These are phyloP conservation scores for Heliconius hermathena DNA, from an alignment of 1,140 invertebrate species.

Conservation along the genomic window DNA sequence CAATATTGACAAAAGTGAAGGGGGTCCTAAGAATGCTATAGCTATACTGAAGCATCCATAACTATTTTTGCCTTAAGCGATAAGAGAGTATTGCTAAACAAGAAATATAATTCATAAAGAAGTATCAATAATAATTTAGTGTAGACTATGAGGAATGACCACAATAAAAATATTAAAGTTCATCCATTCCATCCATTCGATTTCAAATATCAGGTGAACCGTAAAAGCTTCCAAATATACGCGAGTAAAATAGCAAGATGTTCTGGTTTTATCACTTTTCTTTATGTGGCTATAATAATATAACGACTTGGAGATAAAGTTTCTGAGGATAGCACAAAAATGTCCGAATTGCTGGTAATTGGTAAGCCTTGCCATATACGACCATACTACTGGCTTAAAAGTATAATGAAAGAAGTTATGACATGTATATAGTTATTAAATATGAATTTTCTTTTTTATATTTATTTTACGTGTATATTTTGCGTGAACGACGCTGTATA, in stretches of 20 bases:
- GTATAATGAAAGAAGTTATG: conserved; percentile 7
- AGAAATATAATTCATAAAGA: not conserved
- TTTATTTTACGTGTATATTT: too few relatives aligned
- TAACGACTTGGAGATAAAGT: conserved; percentile 16
- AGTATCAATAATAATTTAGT: not conserved
- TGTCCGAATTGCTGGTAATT: conserved; percentile 4
- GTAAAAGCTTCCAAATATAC: conserved; percentile 12
- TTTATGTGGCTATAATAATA: conserved; percentile 19
- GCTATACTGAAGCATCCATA: too few relatives aligned
- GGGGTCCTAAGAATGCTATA: too few relatives aligned
- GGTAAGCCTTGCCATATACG: not conserved
- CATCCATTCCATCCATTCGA: not conserved
- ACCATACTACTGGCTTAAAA: not conserved
- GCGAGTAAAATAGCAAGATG: conserved; percentile 9
- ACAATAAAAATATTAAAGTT: conserved; percentile 22
- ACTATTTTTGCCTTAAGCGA: too few relatives aligned
- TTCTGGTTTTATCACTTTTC: conserved; percentile 18
- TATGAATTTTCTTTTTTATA: conserved; percentile 21
- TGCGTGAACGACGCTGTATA: too few relatives aligned
- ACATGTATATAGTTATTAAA: not conserved
- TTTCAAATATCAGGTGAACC: conserved; percentile 19
- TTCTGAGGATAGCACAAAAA: conserved; percentile 9
- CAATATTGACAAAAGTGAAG: too few relatives aligned
- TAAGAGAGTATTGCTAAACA: too few relatives aligned
- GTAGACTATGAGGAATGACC: not conserved